Base-by-base conservation (phyloP, 2,797 vertebrate genomes). In the Pelodytes ibericus region DNA sequence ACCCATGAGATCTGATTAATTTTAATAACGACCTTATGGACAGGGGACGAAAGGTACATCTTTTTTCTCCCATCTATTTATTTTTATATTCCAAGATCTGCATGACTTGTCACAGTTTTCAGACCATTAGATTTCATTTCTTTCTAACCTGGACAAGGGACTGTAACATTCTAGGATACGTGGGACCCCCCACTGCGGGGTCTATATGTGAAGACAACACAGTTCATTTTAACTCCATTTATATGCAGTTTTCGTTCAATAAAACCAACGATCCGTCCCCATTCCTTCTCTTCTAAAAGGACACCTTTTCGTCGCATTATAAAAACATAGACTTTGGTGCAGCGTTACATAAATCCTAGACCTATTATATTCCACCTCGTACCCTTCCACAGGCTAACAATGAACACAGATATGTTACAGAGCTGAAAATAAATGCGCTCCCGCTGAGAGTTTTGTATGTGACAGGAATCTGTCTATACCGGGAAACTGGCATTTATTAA, bases 391-490 rank as follows among this genome's bases (percentile, higher is more conserved):
- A 13, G 65, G 65, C 26, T 30, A 53, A 53, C 47, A 53, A 31
- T 67, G 65, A 20, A 53, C 49, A 22, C 10, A 53, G 47, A 51
- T 31, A 31, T 29, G 47, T 53, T 67, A 29, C 65, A 51, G 65
- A 31, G 44, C 44, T 22, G 4, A 47, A 27, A 53, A 67, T 66
- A 9, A 66, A 44, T 4, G 25, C 18, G 22, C 47, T 20, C 47
- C 44, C 27, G 26, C 44, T 53, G 44, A 18, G 49, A 2, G 65
- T 49, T 47, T 16, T n/a, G 22, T 29, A n/a, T 67, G 65, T 53
- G 65, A 53, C 65, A 53, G 65, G 47, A 67, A 53, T 49, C 63
- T 10, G 25, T 66, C 41, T 49, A 53, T 53, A 22, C 65, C 53
- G 3, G 44, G 41, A 67, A 27, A 18, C n/a, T 16, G 65, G 26